Percentiles rank a stretch among this genome's conserved stretches.
Conservation (phyloP, 1,140 invertebrate genomes). For the Brachionus asplanchnoidis region DNA sequence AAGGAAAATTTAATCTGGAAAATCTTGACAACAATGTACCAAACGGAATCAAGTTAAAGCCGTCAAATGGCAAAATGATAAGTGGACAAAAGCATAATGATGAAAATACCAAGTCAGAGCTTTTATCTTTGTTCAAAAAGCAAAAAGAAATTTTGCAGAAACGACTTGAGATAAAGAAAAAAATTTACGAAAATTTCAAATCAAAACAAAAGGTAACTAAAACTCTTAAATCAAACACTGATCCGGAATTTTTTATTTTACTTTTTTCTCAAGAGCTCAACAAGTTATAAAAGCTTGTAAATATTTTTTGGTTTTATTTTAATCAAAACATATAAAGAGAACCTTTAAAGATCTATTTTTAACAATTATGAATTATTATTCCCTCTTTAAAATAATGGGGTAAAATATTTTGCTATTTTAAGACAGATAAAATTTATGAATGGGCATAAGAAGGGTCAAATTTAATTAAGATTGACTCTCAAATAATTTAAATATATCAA, state of each 20-base stretch:
- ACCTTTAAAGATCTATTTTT: too few species aligned
- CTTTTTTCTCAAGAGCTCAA: too few species aligned
- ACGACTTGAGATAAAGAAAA: background rate
- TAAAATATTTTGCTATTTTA: too few species aligned
- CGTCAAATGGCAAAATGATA: background rate
- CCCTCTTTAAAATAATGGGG: too few species aligned
- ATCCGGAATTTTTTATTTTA: background rate
- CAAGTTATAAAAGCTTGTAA: too few species aligned
- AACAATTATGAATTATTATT: too few species aligned
- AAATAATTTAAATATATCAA: too few species aligned
- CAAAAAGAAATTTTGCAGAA: conserved; percentile 5
- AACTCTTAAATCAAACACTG: background rate
- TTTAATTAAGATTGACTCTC: too few species aligned
- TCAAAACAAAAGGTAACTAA: conserved; percentile 8
- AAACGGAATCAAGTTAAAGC: background rate
- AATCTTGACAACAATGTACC: background rate
- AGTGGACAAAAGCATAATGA: background rate
- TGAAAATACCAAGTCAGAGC: background rate
- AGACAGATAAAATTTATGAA: too few species aligned
- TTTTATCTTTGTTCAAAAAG: conserved; percentile 10
- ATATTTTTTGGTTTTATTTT: too few species aligned
- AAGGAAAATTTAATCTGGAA: background rate
- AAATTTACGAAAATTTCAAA: conserved; percentile 1
- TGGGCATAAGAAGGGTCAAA: too few species aligned
- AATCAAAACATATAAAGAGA: too few species aligned